phyloP scores from a whole-genome alignment of 2,113 vertebrate species.

The Dinomys branickii region DNA sequence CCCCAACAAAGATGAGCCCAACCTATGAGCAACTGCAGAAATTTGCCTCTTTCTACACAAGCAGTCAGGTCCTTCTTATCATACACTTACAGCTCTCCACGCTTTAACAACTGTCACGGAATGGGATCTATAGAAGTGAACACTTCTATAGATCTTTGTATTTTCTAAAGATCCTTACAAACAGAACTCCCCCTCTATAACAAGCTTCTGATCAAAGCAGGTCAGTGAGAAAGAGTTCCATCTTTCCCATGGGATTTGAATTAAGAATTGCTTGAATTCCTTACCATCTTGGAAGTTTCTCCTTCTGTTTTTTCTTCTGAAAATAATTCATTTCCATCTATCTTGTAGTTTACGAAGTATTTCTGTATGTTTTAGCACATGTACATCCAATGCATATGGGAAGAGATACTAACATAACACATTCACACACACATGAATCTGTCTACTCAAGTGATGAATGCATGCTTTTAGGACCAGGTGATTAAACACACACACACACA shows the following conservation, averaged over 20 bases:
- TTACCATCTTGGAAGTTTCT: not conserved
- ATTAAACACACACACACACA: not conserved
- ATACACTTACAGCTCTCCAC: not conserved
- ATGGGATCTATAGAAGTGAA: too few species aligned
- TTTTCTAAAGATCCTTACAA: too few species aligned
- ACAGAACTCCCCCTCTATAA: too few species aligned
- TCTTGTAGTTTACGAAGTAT: constrained; percentile 39
- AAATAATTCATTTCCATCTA: constrained; percentile 45
- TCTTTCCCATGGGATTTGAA: not conserved
- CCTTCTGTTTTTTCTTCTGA: constrained; percentile 29
- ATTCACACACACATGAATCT: not conserved
- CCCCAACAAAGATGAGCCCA: constrained; percentile 31
- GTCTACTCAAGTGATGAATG: not conserved
- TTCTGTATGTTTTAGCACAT: constrained; percentile 21
- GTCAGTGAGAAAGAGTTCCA: too few species aligned
- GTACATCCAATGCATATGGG: not conserved
- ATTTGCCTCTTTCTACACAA: constrained; percentile 13
- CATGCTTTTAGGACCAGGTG: not conserved
- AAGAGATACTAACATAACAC: not conserved
- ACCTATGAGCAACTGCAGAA: not conserved
- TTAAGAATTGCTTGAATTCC: constrained; percentile 34
- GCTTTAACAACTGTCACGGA: not conserved
- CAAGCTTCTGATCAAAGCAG: too few species aligned
- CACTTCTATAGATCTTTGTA: too few species aligned
- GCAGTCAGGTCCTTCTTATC: not conserved